These are phyloP conservation scores for Gymnothorax reevesii DNA, from an alignment of 2,797 vertebrate genomes.

Conservation along the genomic window DNA sequence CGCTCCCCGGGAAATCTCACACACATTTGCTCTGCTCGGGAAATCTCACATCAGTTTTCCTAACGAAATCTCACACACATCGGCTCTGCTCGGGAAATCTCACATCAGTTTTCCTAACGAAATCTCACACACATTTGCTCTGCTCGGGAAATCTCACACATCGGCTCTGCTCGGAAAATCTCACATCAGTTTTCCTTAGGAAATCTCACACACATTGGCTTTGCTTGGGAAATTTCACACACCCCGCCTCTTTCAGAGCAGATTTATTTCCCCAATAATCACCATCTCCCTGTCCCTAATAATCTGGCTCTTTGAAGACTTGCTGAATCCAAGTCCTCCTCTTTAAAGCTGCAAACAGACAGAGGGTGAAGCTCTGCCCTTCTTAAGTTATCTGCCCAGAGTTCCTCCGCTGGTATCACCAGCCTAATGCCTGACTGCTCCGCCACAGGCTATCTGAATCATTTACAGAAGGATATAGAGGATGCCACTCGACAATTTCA, in stretches of 20 bases:
- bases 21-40: conserved; percentile 56
- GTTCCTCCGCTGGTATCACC: neutral
- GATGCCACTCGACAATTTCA: conserved; percentile 1
- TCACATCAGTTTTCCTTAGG: conserved; percentile 38
- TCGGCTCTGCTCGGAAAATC: conserved; percentile 58
- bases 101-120: no score
- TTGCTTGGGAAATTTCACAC: no score
- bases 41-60: conserved; percentile 49
- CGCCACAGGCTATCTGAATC: neutral
- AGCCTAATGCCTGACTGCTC: neutral
- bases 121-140: conserved; percentile 64
- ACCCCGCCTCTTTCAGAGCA: neutral
- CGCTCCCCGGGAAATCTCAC: conserved; percentile 58
- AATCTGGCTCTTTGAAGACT: conserved; percentile 2
- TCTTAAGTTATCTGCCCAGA: conserved; percentile 16
- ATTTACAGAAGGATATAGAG: conserved; percentile 6
- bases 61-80: no score
- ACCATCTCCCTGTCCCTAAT: neutral
- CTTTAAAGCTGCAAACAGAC: neutral
- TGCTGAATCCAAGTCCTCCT: neutral
- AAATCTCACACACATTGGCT: no score
- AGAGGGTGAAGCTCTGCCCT: neutral
- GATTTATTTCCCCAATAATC: neutral
- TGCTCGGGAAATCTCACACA: conserved; percentile 53
- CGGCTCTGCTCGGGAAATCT: no score